Percentiles rank a stretch among this genome's conserved stretches.
These are phyloP conservation scores for Forbesichthys papilliferus DNA, from an alignment of 2,113 vertebrate genomes.

Conservation along the genomic window DNA sequence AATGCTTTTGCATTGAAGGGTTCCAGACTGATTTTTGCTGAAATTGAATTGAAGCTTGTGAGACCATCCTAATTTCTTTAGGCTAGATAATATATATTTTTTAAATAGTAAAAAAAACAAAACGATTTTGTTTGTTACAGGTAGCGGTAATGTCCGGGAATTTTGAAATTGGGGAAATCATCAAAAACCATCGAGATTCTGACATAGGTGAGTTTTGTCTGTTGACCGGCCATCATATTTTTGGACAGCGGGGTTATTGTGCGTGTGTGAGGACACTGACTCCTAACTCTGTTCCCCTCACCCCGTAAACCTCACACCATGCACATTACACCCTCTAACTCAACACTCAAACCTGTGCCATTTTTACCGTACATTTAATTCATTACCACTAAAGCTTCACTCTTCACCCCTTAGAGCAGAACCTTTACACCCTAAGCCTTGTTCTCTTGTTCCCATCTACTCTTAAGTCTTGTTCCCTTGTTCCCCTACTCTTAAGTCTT, in stretches of 20 bases:
- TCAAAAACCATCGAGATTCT: slow-evolving; percentile 87
- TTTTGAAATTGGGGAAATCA: slow-evolving; percentile 90
- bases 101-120: not conserved
- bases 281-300: slow-evolving; percentile 15
- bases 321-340: not conserved
- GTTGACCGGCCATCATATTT: not conserved
- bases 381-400: too few species aligned
- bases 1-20: too few species aligned
- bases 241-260: not conserved
- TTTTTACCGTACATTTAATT: too few species aligned
- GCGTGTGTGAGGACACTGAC: not conserved
- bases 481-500: not conserved
- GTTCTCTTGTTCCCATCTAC: not conserved
- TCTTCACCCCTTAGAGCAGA: not conserved
- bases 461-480: slow-evolving; percentile 12
- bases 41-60: too few species aligned
- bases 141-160: slow-evolving; percentile 88
- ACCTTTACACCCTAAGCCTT: not conserved
- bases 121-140: slow-evolving; percentile 60
- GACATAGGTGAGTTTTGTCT: slow-evolving; percentile 82
- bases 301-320: not conserved
- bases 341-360: not conserved
- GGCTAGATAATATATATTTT: not conserved
- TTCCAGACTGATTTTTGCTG: too few species aligned
- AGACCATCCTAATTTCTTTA: too few species aligned